Evolutionary conservation across 2,888 invertebrate species (phyloP).

Genomic region (Phaonia tiefii): DNA sequence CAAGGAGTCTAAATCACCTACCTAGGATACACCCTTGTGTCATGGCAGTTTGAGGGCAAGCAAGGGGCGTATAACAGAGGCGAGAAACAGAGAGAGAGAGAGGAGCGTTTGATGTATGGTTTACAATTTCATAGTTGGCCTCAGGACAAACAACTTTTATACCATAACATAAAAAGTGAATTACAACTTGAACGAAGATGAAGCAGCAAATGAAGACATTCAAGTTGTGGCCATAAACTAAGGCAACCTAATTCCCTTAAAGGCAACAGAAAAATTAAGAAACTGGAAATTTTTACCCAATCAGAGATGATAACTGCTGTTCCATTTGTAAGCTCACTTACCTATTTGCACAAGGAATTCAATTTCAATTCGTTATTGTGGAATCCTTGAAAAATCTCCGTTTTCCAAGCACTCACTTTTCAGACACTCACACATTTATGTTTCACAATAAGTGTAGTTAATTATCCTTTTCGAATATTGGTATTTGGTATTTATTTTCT

Average conservation of each 20-base stretch:
- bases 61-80: background rate
- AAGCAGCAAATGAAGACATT: background rate
- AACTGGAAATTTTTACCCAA: background rate
- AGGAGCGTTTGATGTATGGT: constrained; percentile 27
- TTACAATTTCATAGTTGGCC: constrained; percentile 49
- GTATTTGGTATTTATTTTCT: background rate
- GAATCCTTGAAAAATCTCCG: background rate
- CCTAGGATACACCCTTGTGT: too few species aligned
- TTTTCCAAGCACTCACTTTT: background rate
- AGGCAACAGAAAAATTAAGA: background rate
- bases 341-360: background rate
- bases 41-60: background rate
- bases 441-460: background rate
- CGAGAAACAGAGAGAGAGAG: constrained; percentile 19
- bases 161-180: constrained; percentile 3
- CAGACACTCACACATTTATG: too few species aligned
- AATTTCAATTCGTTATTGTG: background rate
- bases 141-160: constrained; percentile 29
- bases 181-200: background rate
- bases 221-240: background rate
- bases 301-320: background rate
- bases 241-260: background rate
- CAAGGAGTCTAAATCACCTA: too few species aligned
- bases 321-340: constrained; percentile 10
- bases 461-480: background rate